Evolutionary conservation across 2,797 vertebrate species (phyloP).

Genomic region (Bradypodion ventrale): DNA sequence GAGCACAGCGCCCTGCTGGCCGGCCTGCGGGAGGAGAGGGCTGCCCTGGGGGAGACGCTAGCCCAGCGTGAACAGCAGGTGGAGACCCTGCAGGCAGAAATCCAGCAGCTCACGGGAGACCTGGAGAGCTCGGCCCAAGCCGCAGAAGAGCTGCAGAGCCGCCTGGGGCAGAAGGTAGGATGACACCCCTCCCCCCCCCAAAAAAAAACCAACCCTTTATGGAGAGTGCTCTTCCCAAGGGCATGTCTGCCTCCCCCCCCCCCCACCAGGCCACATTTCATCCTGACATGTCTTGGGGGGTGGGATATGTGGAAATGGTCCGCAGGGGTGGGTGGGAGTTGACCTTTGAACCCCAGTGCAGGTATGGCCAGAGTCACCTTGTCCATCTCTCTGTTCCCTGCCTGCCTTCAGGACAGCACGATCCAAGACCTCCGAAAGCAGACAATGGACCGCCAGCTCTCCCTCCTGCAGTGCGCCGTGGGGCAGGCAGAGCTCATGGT

Average conservation of each 20-base stretch:
- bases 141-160: slow-evolving; percentile 74
- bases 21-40: slow-evolving; percentile 79
- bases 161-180: slow-evolving; percentile 84
- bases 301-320: too few species aligned
- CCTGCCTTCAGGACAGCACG: slow-evolving; percentile 83
- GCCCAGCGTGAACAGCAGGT: slow-evolving; percentile 76
- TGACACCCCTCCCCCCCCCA: too few species aligned
- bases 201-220: too few species aligned
- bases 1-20: slow-evolving; percentile 74
- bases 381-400: accelerated
- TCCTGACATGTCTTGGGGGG: too few species aligned
- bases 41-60: slow-evolving; percentile 69
- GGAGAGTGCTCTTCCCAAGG: too few species aligned
- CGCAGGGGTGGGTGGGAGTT: too few species aligned
- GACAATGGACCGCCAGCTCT: slow-evolving; percentile 77
- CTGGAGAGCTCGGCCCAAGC: slow-evolving; percentile 74
- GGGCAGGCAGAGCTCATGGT: slow-evolving; percentile 84
- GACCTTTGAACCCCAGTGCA: background rate
- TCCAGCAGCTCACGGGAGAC: slow-evolving; percentile 74
- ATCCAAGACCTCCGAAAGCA: slow-evolving; percentile 72
- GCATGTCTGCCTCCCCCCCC: too few species aligned
- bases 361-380: background rate
- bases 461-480: slow-evolving; percentile 76
- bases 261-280: too few species aligned
- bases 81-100: slow-evolving; percentile 69